Base-by-base conservation (phyloP, 2,797 vertebrate species). In the Malacoraja senta region DNA sequence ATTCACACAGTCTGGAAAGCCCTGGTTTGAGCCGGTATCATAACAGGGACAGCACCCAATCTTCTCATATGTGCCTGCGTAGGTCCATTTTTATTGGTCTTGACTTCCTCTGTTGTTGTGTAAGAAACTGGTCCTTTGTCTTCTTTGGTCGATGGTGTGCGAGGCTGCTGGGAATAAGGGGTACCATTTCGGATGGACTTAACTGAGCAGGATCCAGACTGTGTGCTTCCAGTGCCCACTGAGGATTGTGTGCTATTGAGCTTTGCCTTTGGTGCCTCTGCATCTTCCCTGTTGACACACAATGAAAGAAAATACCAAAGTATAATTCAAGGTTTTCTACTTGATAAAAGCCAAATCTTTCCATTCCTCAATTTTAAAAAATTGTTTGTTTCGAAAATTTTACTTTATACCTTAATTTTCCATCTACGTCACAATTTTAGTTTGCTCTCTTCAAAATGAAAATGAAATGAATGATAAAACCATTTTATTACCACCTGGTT, bases 211-310 rank as follows among this genome's bases (percentile, higher is more conserved):
- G 98, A 98, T 0, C 98, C 98, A 0, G 99, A 99, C 94, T 96
- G 98, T 0, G 98, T 99, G 96, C 99, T 99, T 93, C 97, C 97
- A 0, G 97, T 97, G 65, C 97, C 96, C 93, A 98, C 98, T 4
- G 99, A 97, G 4, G 98, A 99, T 94, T 98, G 97, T 53, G 99
- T 98, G 94, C 99, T 99, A 94, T 99, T 97, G 0, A 99, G 97
- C 93, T 99, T 98, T 88, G 98, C 98, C 94, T 99, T 99, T 7
- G 99, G 99, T 38, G 99, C 98, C 95, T 99, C 98, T 0, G 99
- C 98, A 0, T 99, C 98, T 94, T 99, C 99, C 95, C 98, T 99
- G 96, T 68, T 91, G n/a, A 68, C 7, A 63, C 92, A 86, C 8
- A 83, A 91, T 88, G n/a, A 90, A 68, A 35, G 93, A 78, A 91